These are phyloP conservation scores for Littorina saxatilis DNA, from an alignment of 1,140 invertebrate species.

Conservation along the genomic window DNA sequence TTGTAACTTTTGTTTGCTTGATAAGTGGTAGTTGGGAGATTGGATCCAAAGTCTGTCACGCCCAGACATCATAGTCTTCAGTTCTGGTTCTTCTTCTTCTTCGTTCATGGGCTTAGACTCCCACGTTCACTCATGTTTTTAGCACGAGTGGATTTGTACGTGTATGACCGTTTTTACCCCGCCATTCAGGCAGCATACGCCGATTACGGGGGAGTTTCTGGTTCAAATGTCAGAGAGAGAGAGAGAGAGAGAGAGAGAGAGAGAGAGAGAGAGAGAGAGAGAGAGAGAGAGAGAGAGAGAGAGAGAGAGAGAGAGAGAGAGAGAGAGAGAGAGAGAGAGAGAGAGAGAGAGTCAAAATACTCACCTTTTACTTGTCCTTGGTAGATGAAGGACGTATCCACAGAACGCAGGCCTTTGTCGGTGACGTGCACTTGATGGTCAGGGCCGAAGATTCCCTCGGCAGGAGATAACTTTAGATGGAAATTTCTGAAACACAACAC, in stretches of 20 bases:
- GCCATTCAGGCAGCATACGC: too few relatives aligned
- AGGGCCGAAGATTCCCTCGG: slow-evolving; percentile 1
- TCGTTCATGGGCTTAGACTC: too few relatives aligned
- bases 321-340: background rate
- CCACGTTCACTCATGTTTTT: too few relatives aligned
- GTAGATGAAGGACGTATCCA: slow-evolving; percentile 36
- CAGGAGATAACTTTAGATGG: slow-evolving; percentile 8
- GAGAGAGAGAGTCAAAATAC: background rate
- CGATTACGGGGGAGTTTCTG: too few relatives aligned
- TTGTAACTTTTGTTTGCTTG: too few relatives aligned
- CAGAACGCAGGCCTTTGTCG: background rate
- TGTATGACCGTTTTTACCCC: too few relatives aligned
- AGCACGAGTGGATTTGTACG: too few relatives aligned
- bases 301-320: background rate
- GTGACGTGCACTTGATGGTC: slow-evolving; percentile 13
- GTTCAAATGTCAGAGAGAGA: too few relatives aligned
- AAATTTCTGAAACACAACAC: slow-evolving; percentile 26
- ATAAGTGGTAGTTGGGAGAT: too few relatives aligned
- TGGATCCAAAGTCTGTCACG: too few relatives aligned
- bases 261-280: background rate
- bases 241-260: background rate
- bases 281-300: background rate
- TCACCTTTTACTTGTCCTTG: slow-evolving; percentile 25
- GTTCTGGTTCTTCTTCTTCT: too few relatives aligned
- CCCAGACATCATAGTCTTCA: too few relatives aligned